Evolutionary conservation across 2,888 invertebrate genomes (phyloP), one percentile per base, ranked within the genome.

Genomic region (Andrena haemorrhoa): DNA sequence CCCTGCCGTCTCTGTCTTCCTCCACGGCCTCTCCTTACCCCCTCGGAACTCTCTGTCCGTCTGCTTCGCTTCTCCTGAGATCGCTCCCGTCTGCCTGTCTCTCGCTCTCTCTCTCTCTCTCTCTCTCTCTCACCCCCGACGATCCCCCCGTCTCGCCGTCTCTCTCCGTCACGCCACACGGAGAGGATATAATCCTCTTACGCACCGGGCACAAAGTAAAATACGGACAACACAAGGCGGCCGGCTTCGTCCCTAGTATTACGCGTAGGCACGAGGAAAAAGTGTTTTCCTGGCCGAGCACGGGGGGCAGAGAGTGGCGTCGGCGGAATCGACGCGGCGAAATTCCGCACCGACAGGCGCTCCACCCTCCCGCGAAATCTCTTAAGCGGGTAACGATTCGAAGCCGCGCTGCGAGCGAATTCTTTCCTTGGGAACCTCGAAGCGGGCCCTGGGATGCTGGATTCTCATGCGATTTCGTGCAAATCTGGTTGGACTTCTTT

Each of bases 191-290:
- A 94, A 94, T 93, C 94, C 93, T 93, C 94, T 94, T 94, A 93
- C 91, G 92, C 91, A 90, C 91, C 90, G 90, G 87, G 92, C 90
- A 93, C 92, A 93, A 93, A 92, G 93, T 92, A 93, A 93, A 94
- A 91, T 92, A 88, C 89, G 84, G 83, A 78, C 88, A 83, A 87
- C 87, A 79, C 81, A 75, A 85, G 80, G 84, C 85, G 75, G 58
- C 77, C 81, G 84, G 84, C 73, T 20, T 16, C 12, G 29, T 49
- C 86, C 83, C 86, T 68, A 75, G 83, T 86, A 84, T 89, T 88
- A 84, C 84, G 86, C 84, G 81, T 83, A 82, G 77, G 81, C 77
- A 83, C 81, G 68, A 75, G 60, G 72, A 60, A 75, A 70, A 53
- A 58, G 47, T 65, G 47, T 47, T 76, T 47, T 26, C 26, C 26